Evolutionary conservation across 2,888 invertebrate genomes (phyloP).

Genomic region (Megastigmus dorsalis): DNA sequence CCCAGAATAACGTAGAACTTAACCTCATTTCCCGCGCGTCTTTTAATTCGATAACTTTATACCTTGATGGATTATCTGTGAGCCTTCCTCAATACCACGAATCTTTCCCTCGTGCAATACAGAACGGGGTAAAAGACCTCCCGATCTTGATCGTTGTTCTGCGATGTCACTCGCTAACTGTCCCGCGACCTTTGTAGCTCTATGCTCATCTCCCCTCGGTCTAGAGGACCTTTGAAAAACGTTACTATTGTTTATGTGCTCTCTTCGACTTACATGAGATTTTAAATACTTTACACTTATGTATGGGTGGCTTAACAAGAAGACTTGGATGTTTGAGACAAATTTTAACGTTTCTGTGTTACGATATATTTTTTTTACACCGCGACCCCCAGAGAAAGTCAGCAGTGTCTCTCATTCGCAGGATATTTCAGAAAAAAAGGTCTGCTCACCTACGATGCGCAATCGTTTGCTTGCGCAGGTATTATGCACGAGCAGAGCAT

Average conservation of each 20-base stretch:
- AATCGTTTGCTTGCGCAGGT: too few relatives aligned
- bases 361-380: neutral
- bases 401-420: too few relatives aligned
- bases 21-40: neutral
- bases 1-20: neutral
- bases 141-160: slow-evolving; percentile 3
- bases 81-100: neutral
- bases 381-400: slow-evolving; percentile 15
- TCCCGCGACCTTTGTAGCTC: slow-evolving; percentile 50
- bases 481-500: too few relatives aligned
- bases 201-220: slow-evolving; percentile 48
- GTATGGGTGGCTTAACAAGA: neutral
- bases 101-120: neutral
- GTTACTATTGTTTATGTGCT: neutral
- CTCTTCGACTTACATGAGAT: neutral
- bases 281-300: neutral
- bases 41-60: neutral
- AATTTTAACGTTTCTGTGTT: neutral
- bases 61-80: neutral
- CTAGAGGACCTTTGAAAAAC: slow-evolving; percentile 19
- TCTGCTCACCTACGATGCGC: too few relatives aligned
- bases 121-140: slow-evolving; percentile 1
- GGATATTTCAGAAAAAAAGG: too few relatives aligned
- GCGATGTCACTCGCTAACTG: slow-evolving; percentile 35
- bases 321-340: neutral